These are phyloP conservation scores for Catostylus mosaicus DNA, from an alignment of 30 jellyfish, hydroid and myxozoan species.

Conservation along the genomic window DNA sequence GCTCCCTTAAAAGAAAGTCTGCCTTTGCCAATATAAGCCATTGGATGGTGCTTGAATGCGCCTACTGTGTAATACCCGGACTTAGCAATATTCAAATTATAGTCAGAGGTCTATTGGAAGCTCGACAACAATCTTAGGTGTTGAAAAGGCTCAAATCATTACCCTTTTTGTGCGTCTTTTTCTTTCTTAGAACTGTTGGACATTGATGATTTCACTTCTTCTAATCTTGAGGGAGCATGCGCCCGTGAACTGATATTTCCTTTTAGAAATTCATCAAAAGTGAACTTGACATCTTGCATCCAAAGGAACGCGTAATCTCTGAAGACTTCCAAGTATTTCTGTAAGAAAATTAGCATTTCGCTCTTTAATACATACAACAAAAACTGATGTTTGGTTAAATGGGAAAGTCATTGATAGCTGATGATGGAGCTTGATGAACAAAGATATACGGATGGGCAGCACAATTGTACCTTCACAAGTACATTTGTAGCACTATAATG, in stretches of 20 bases:
- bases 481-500: too few species aligned
- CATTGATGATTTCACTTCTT: conserved; percentile 64
- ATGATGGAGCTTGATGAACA: not conserved
- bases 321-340: conserved; percentile 64
- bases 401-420: not conserved
- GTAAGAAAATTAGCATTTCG: not conserved
- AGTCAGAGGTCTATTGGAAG: too few species aligned
- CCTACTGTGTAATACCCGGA: too few species aligned
- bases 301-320: conserved; percentile 86
- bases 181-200: conserved; percentile 65
- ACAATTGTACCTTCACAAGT: too few species aligned
- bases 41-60: too few species aligned
- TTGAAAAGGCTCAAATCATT: too few species aligned
- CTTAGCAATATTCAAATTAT: too few species aligned
- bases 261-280: conserved; percentile 75
- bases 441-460: not conserved
- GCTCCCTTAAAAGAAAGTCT: not conserved
- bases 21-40: too few species aligned
- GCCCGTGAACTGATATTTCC: conserved; percentile 78
- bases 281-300: conserved; percentile 83
- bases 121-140: too few species aligned
- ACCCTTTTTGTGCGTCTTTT: conserved; percentile 51
- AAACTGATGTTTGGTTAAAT: not conserved
- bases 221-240: conserved; percentile 40
- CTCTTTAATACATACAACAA: not conserved